Conservation (phyloP, 1,140 invertebrate genomes). For the Pentalonia nigronervosa region DNA sequence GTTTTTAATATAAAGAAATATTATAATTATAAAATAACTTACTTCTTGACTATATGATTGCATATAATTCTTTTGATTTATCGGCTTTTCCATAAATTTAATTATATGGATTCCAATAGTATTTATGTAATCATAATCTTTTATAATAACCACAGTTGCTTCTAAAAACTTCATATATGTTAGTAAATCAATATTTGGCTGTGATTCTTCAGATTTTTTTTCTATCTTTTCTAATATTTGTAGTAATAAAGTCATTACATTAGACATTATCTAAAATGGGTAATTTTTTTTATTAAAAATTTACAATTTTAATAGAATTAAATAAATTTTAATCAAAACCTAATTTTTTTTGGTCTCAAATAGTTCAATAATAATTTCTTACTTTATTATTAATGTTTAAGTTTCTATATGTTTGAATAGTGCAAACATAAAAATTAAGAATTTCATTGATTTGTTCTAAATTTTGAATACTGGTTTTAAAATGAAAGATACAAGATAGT, state of each 20-base stretch:
- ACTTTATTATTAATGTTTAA: constrained; percentile 7
- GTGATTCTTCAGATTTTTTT: neutral
- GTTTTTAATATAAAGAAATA: neutral
- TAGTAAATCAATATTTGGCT: neutral
- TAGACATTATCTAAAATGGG: neutral
- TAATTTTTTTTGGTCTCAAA: neutral
- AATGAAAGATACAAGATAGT: neutral
- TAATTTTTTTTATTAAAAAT: neutral
- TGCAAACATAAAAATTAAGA: constrained; percentile 28
- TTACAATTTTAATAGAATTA: neutral
- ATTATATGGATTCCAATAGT: constrained; percentile 25
- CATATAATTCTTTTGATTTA: constrained; percentile 8
- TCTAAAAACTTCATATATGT: constrained; percentile 2
- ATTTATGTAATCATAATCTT: constrained; percentile 1
- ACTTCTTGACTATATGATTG: constrained; percentile 5
- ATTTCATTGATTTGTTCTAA: constrained; percentile 13
- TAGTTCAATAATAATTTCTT: neutral
- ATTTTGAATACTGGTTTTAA: neutral
- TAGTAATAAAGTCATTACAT: neutral
- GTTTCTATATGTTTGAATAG: constrained; percentile 26
- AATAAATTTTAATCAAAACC: neutral
- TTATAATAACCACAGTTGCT: constrained; percentile 32
- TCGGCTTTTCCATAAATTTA: constrained; percentile 23
- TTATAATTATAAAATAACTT: neutral
- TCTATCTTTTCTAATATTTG: constrained; percentile 30